Evolutionary conservation across 2,888 invertebrate species (phyloP), one percentile per base, ranked within the genome.

Genomic region (Cotesia congregata): DNA sequence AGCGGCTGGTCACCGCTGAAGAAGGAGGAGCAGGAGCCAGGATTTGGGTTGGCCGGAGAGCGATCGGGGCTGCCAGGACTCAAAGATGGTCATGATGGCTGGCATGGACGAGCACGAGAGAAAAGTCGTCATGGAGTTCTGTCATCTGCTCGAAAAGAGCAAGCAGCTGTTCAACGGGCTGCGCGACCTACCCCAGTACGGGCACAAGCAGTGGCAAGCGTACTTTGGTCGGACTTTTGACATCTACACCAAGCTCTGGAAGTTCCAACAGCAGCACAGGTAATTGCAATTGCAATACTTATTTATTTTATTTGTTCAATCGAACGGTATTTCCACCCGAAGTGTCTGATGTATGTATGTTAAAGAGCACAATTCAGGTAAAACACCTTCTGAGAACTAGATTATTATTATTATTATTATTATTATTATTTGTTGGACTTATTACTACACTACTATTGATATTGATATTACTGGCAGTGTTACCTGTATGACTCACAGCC

Each of bases 181-280:
- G 86, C 97, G 98, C 87, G 98, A 98, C 91, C 92, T 98, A 84
- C 98, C 98, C 61, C 97, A 97, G 90, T 98, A 98, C 91, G 98
- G 98, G 15, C 97, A 98, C 91, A 97, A 97, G 88, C 97, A 98
- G 90, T 98, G 98, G 98, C 98, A 98, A 91, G 95, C 96, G 12
- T 98, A 98, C 90, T 98, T 98, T 90, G 97, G 97, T 30, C 93
- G 97, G 83, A 98, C 98, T 39, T 98, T 98, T 91, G 98, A 98
- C 91, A 96, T 98, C 77, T 98, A 98, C 91, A 98, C 98, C 50
- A 97, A 97, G 90, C 91, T 98, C 77, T 98, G 98, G 98, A 98
- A 98, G 90, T 98, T 97, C 90, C 98, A 98, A 90, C 98, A 98
- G 89, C 97, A 97, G 89, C 97, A 98, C 90, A 94, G 98, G 90